These are phyloP conservation scores for Mya arenaria DNA, from an alignment of 1,140 invertebrate genomes.

Conservation along the genomic window DNA sequence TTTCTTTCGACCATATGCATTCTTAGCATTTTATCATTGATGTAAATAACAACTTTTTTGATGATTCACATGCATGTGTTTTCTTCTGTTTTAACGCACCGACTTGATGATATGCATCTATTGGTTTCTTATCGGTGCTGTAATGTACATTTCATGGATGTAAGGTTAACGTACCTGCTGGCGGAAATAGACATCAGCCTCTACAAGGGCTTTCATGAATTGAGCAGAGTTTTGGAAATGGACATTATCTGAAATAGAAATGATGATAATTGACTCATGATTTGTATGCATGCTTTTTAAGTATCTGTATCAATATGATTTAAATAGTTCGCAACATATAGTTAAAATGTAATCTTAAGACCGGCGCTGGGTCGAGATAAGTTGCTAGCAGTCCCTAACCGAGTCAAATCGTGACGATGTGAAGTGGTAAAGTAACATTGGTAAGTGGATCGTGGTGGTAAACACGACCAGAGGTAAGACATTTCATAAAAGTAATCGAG, in stretches of 20 bases:
- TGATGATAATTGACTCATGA: background rate
- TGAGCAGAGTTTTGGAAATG: conserved; percentile 97
- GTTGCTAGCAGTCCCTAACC: background rate
- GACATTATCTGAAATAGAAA: conserved; percentile 89
- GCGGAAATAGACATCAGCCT: conserved; percentile 91
- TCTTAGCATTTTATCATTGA: background rate
- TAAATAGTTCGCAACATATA: background rate
- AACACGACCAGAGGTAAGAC: no score
- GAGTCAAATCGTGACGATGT: background rate
- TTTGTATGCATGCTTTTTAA: background rate
- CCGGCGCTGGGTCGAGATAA: background rate
- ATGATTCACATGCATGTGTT: background rate
- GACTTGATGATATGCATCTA: background rate
- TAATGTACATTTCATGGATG: background rate
- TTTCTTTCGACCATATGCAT: no score
- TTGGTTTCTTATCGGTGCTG: background rate
- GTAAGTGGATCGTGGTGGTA: no score
- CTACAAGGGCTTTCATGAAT: conserved; percentile 90
- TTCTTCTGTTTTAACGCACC: background rate
- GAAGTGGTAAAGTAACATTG: background rate
- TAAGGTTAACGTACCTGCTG: conserved; percentile 87
- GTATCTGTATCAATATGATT: background rate
- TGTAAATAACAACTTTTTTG: background rate
- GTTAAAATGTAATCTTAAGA: background rate
- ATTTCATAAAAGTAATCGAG: no score